Base-by-base conservation (phyloP, 2,888 invertebrate genomes). In the Calliscelio sp. region DNA sequence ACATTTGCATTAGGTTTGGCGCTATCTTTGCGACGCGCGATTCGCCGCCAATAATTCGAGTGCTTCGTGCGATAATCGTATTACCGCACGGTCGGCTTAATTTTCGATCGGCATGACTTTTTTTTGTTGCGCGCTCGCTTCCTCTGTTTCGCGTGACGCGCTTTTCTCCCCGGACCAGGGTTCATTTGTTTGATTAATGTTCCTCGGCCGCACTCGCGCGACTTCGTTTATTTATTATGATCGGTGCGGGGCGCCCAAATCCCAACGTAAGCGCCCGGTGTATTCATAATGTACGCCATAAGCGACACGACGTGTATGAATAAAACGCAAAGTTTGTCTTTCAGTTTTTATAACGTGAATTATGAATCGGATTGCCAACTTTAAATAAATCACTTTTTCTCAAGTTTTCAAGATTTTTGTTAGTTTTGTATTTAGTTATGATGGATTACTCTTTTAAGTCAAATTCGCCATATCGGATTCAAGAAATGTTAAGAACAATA, bases 101-200 rank as follows among this genome's bases (percentile, higher is more conserved):
- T 73, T 51, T 73, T 73, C 51, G 38, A 73, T 61, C 28, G 73
- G 38, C 51, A 41, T 51, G 59, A 68, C 53, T 61, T 61, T 73
- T 61, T 38, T 20, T n/a, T 20, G 55, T 2, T n/a, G n/a, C 14
- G 14, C 22, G 32, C 35, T 6, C 20, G 22, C 25, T 28, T 44
- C 57, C 70, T 32, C 20, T 35, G 35, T 51, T 73, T 71, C 73
- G 73, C 73, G 73, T 73, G 61, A 73, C 73, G 32, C 59, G 49
- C 38, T 22, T 41, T 38, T 38, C 51, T 38, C 41, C 20, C 70
- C 57, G 57, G 32, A 16, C 28, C 11, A 28, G 49, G 7, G n/a
- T 51, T 73, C 61, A 51, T 73, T 61, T 51, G 51, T 41, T 51
- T 73, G 73, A 73, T 61, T 73, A 73, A 73, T 73, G 61, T 22